These are phyloP conservation scores for Macheiramphus alcinus DNA, from an alignment of 2,113 vertebrate species.

Conservation along the genomic window DNA sequence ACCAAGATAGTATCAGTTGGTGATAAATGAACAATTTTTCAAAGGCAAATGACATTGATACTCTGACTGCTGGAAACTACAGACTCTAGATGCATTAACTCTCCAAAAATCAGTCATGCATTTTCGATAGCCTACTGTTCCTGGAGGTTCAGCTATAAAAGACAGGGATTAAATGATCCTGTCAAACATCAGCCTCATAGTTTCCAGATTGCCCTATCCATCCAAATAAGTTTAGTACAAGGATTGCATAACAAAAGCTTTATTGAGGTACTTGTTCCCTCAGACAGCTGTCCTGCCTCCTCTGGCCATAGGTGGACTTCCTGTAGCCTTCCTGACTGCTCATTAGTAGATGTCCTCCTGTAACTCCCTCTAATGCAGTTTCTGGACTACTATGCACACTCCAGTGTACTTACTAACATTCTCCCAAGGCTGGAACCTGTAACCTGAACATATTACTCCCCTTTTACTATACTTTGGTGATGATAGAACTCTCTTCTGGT, in stretches of 20 bases:
- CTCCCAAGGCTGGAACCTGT: neutral
- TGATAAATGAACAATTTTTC: neutral
- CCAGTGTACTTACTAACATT: neutral
- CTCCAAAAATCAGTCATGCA: neutral
- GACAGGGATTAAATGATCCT: neutral
- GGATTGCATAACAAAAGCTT: neutral
- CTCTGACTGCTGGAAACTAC: neutral
- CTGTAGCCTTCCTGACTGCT: neutral
- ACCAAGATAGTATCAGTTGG: neutral
- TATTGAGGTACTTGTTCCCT: neutral
- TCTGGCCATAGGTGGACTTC: neutral
- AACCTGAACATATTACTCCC: neutral
- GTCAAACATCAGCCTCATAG: neutral
- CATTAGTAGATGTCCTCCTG: neutral
- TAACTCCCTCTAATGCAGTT: neutral
- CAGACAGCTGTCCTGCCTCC: neutral
- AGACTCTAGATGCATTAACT: neutral
- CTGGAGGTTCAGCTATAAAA: neutral
- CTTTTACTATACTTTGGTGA: neutral
- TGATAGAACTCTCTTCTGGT: neutral
- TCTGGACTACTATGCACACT: neutral
- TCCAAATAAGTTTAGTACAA: neutral
- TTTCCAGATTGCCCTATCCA: neutral
- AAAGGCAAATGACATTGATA: fast-evolving
- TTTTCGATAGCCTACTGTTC: neutral